phyloP scores from a whole-genome alignment of 2,797 vertebrate species.

The Chloroceryle amazona region DNA sequence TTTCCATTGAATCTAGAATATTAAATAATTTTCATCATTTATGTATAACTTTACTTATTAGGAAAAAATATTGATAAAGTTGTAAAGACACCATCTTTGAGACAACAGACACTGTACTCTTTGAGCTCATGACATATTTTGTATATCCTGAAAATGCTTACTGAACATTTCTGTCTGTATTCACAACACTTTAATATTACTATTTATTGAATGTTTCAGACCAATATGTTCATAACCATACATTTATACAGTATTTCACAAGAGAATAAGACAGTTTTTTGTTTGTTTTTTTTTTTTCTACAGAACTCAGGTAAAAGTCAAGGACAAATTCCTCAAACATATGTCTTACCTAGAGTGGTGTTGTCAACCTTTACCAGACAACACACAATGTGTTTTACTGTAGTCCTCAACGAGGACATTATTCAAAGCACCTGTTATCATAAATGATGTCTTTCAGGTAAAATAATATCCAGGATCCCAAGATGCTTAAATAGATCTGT shows the following conservation, averaged over 20 bases:
- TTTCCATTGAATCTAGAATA: neutral
- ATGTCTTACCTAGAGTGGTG: neutral
- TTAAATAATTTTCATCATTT: neutral
- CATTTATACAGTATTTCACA: neutral
- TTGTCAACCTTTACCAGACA: neutral
- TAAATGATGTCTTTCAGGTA: neutral
- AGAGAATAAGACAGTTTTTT: neutral
- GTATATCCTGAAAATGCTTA: neutral
- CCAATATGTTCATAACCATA: neutral
- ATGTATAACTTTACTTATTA: neutral
- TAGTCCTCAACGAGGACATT: neutral
- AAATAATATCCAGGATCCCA: neutral
- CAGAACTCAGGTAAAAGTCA: neutral
- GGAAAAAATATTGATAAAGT: neutral
- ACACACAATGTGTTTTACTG: neutral
- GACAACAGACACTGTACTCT: neutral
- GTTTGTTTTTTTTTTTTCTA: neutral
- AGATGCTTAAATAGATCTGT: neutral
- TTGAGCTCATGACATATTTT: neutral
- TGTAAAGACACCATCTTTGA: neutral
- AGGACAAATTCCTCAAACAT: neutral
- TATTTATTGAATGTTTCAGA: neutral
- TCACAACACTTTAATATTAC: slow-evolving; percentile 16
- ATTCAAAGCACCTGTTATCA: neutral
- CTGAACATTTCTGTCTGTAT: neutral